Percentiles rank a stretch among this genome's conserved stretches.
Conservation (phyloP, 1,140 invertebrate genomes). For the Gryon sp. region DNA sequence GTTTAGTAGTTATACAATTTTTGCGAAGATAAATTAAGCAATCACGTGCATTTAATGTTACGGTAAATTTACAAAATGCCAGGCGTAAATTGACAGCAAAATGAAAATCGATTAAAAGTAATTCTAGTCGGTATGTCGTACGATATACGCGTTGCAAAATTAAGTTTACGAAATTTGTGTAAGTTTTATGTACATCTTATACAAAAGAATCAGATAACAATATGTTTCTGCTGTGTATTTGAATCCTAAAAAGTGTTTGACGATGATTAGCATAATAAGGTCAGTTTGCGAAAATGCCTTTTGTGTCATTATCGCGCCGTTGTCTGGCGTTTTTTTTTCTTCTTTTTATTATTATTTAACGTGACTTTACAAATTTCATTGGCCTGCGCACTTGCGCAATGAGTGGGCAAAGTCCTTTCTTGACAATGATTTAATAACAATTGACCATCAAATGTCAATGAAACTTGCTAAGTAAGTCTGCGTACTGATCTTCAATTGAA, state of each 20-base stretch:
- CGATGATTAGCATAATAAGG: constrained; percentile 54
- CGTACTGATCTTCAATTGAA: background rate
- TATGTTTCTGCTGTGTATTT: constrained; percentile 20
- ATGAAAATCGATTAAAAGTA: constrained; percentile 48
- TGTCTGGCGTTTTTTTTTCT: too few relatives aligned
- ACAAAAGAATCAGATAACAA: constrained; percentile 42
- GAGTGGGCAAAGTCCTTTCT: constrained; percentile 18
- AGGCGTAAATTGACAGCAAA: constrained; percentile 32
- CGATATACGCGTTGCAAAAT: constrained; percentile 33
- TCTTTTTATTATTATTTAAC: constrained; percentile 12
- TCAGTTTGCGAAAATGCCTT: constrained; percentile 42
- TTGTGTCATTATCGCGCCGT: constrained; percentile 45
- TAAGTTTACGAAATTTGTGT: constrained; percentile 57
- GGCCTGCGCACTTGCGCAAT: constrained; percentile 23
- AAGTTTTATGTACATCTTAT: too few relatives aligned
- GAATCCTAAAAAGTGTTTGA: constrained; percentile 35
- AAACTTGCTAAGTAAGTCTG: constrained; percentile 12
- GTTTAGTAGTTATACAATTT: constrained; percentile 25
- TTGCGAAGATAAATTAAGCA: constrained; percentile 30
- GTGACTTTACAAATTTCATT: constrained; percentile 23
- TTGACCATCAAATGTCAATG: constrained; percentile 36
- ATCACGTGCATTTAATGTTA: constrained; percentile 36
- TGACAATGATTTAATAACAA: constrained; percentile 53
- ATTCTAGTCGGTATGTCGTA: constrained; percentile 36
- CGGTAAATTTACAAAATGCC: constrained; percentile 52